Evolutionary conservation across 1,140 invertebrate species (phyloP), one percentile per base, ranked within the genome.

Genomic region (Polyergus mexicanus): DNA sequence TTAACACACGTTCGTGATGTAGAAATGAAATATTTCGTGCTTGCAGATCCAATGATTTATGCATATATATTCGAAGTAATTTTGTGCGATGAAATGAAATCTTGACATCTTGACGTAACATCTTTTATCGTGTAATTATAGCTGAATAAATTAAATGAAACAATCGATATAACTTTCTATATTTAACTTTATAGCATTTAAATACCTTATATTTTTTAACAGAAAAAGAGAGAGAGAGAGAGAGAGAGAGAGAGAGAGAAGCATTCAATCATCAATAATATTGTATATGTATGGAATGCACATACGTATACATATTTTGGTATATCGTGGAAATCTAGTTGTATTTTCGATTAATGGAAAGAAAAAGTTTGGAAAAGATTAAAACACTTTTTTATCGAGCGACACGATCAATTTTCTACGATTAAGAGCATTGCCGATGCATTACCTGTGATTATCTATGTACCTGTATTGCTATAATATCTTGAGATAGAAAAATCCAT

Each of bases 391-490:
- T 72, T 81, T 47, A 81, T 71, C 54, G 13, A 41, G 2, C 38
- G 8, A 65, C 8, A 22, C 10, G 51, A 71, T 60, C 13, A 11
- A 16, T 3, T 60, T 81, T 44, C 10, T 56, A 66, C 5, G 54
- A 41, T 81, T 69, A 32, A 72, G 44, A 71, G 66, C 65, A 25
- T 32, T 25, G 35, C 35, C 38, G 78, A 72, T 38, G n/a, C 19
- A 71, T 58, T 71, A 71, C 68, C 77, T 69, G 7, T 41, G 22
- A 69, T 81, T 81, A 81, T 72, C 78, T 71, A 54, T 56, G 28
- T 80, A 58, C 22, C 0, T 25, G 19, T 81, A 44, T n/a, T 72
- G 19, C 47, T 32, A 2, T 68, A 68, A 41, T 8, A 38, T 72
- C 38, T 44, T 35, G 7, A 54, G 19, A 10, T 38, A 16, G n/a